Evolutionary conservation across 1,140 invertebrate species (phyloP).

Genomic region (Zeugodacus cucurbitae): DNA sequence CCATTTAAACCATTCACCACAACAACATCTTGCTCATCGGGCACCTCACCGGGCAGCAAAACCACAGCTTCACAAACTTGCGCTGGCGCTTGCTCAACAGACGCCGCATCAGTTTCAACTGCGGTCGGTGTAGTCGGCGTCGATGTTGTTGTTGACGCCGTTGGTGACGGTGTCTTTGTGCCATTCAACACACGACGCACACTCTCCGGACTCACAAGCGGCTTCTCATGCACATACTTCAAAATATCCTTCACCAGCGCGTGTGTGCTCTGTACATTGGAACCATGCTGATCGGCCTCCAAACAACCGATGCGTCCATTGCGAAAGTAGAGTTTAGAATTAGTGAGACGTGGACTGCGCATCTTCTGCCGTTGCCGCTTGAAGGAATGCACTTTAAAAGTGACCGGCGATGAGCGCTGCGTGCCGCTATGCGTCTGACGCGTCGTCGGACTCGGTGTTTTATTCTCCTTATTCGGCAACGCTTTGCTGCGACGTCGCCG

Average conservation of each 20-base stretch:
- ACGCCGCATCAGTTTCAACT: background rate
- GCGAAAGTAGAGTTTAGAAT: slow-evolving; percentile 61
- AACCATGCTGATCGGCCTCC: slow-evolving; percentile 57
- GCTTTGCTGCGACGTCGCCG: slow-evolving; percentile 33
- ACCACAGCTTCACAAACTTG: slow-evolving; percentile 47
- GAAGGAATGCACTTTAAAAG: slow-evolving; percentile 62
- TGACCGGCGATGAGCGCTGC: slow-evolving; percentile 43
- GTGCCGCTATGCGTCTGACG: slow-evolving; percentile 46
- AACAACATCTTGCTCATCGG: slow-evolving; percentile 49
- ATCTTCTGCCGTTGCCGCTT: slow-evolving; percentile 54
- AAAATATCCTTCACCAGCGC: slow-evolving; percentile 63
- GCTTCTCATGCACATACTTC: slow-evolving; percentile 58
- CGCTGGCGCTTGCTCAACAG: background rate
- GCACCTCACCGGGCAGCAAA: slow-evolving; percentile 52
- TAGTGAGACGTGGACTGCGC: slow-evolving; percentile 55
- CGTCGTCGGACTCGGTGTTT: slow-evolving; percentile 49
- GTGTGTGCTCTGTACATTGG: slow-evolving; percentile 63
- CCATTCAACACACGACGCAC: slow-evolving; percentile 52
- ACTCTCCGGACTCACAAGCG: slow-evolving; percentile 59
- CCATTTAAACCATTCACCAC: slow-evolving; percentile 10
- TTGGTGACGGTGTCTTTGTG: background rate
- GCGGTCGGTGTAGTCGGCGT: background rate
- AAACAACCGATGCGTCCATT: slow-evolving; percentile 64
- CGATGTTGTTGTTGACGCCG: background rate
- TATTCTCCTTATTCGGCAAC: slow-evolving; percentile 59